Evolutionary conservation across 2,888 invertebrate genomes (phyloP), one percentile per base, ranked within the genome.

Genomic region (Gerosis bhagava): DNA sequence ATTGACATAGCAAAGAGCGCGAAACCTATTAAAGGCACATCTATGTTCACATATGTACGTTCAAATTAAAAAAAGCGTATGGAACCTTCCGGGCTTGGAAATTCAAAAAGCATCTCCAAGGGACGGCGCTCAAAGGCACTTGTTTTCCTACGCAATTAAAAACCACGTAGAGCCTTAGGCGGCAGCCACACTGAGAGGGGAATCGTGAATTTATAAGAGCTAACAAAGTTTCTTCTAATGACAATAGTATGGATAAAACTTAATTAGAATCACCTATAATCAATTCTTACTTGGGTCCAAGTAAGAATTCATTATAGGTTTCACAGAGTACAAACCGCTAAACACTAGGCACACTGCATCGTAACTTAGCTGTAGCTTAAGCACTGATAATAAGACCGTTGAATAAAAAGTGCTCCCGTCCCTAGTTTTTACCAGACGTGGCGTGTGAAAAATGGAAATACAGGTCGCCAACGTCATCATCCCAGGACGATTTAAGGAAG

Each of bases 61-160:
- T 26, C 12, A 15, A 43, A 43, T 43, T 28, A 28, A 43, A 43
- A 35, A 28, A n/a, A n/a, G 43, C 35, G 28, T 28, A 17, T 17
- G 26, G 16, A 24, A 15, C 21, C 19, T 10, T n/a, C 25, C 4
- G 25, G 26, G 10, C 34, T n/a, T n/a, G 26, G 25, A 43, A 25
- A 42, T 13, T 42, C 15, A 26, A 43, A 22, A 34, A 35, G 35
- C 35, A 10, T 43, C 26, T 32, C 26, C 26, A 35, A 25, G 43
- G 43, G 21, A 26, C 34, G 34, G 5, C 43, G 25, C 32, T 43
- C 43, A 43, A 32, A 43, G 34, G 43, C 21, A 28, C 43, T 43
- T 43, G 28, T 43, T 43, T 35, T 43, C 19, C 43, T 43, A 35
- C 43, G 43, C 43, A 43, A 43, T 43, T 43, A 43, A 43, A 43